Percentiles rank a stretch among this genome's conserved stretches.
These are phyloP conservation scores for Epinotia demarniana DNA, from an alignment of 2,888 invertebrate genomes.

Conservation along the genomic window DNA sequence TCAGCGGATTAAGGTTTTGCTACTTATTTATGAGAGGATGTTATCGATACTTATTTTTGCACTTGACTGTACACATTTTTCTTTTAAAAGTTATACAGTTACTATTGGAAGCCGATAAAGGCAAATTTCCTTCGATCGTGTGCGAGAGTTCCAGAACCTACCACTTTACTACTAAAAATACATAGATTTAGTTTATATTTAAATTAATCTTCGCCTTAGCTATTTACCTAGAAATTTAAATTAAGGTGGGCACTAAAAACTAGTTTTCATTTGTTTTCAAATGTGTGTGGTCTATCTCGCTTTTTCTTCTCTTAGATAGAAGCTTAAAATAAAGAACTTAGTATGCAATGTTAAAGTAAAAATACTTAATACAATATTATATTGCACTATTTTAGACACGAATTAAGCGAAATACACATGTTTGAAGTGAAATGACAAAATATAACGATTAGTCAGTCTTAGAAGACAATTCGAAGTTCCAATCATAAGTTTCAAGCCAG, in stretches of 20 bases:
- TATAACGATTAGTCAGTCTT: constrained; percentile 74
- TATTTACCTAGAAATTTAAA: background rate
- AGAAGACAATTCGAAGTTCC: constrained; percentile 64
- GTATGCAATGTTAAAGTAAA: background rate
- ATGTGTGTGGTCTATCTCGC: background rate
- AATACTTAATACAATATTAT: constrained; percentile 2
- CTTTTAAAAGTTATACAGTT: background rate
- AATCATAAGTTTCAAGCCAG: constrained; percentile 50
- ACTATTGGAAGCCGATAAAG: background rate
- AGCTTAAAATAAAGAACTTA: background rate
- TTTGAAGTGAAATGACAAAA: constrained; percentile 50
- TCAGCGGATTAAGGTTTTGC: no score
- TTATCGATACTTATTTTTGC: no score
- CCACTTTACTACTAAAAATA: background rate
- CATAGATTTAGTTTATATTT: background rate
- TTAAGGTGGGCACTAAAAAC: background rate
- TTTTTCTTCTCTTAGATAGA: background rate
- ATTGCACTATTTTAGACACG: constrained; percentile 28
- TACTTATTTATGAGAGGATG: no score
- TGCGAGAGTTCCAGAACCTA: background rate
- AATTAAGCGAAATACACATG: background rate
- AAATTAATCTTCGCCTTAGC: constrained; percentile 5
- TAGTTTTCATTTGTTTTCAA: background rate
- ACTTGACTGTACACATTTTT: no score
- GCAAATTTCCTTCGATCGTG: background rate